These are phyloP conservation scores for Megalurothrips usitatus DNA, from an alignment of 2,888 invertebrate genomes.

Conservation along the genomic window DNA sequence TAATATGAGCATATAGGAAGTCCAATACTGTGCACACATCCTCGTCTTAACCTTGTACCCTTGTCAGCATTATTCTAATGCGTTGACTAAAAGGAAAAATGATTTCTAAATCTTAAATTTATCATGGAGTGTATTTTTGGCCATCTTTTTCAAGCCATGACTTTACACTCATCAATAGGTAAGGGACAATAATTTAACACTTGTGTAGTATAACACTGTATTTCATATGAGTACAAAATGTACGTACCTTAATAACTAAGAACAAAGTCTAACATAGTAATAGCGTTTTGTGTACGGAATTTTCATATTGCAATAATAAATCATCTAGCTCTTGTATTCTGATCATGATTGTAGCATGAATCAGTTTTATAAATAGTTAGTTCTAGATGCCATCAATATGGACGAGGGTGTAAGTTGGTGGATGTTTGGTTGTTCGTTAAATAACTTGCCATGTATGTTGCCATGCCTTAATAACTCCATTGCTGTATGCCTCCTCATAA, in stretches of 20 bases:
- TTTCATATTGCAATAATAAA: conserved; percentile 23
- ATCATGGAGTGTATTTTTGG: background rate
- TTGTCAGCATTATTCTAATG: background rate
- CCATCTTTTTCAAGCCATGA: background rate
- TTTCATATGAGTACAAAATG: conserved; percentile 21
- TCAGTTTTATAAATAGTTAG: conserved; percentile 13
- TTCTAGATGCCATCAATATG: conserved; percentile 11
- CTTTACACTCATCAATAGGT: conserved; percentile 15
- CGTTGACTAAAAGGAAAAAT: background rate
- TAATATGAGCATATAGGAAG: background rate
- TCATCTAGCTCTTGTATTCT: background rate
- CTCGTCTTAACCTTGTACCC: conserved; percentile 17
- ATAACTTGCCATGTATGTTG: conserved; percentile 23
- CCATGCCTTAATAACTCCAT: conserved; percentile 7
- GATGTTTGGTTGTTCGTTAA: conserved; percentile 25
- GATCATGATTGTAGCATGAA: background rate
- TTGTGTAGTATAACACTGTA: conserved; percentile 3
- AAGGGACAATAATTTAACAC: conserved; percentile 20
- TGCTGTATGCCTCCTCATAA: background rate
- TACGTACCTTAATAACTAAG: conserved; percentile 20
- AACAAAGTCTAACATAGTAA: conserved; percentile 20
- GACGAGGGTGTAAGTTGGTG: conserved; percentile 22
- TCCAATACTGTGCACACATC: background rate
- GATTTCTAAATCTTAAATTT: background rate
- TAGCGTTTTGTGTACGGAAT: conserved; percentile 13